phyloP scores from a whole-genome alignment of 2,113 vertebrate genomes.

The Empidonax alnorum region DNA sequence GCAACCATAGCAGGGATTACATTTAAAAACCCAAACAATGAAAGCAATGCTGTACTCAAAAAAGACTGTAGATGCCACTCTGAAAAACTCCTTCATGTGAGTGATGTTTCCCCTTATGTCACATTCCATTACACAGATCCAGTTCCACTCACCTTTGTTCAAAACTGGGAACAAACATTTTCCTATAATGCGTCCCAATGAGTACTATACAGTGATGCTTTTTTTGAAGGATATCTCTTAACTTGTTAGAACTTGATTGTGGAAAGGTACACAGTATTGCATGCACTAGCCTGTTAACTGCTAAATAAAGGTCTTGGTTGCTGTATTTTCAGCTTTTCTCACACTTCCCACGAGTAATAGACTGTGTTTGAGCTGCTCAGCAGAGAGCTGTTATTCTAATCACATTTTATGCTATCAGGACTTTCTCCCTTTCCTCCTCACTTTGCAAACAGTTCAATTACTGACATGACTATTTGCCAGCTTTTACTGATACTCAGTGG shows the following conservation, averaged over 20 bases:
- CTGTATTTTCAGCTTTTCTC: constrained; percentile 4
- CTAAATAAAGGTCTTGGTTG: constrained; percentile 22
- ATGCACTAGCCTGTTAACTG: not conserved
- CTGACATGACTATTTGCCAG: not conserved
- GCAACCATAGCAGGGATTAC: not conserved
- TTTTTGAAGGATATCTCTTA: constrained; percentile 7
- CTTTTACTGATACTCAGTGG: not conserved
- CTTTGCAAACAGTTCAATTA: not conserved
- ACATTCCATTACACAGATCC: not conserved
- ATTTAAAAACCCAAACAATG: not conserved
- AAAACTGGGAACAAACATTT: not conserved
- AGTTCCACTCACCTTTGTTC: not conserved
- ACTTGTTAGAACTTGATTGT: constrained; percentile 25
- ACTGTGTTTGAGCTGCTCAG: not conserved
- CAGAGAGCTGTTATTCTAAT: not conserved
- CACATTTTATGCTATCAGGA: not conserved
- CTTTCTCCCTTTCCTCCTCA: not conserved
- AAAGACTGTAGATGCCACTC: not conserved
- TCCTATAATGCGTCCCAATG: not conserved
- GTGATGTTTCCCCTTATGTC: not conserved
- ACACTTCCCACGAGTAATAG: not conserved
- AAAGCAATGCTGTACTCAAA: not conserved
- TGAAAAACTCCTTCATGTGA: not conserved
- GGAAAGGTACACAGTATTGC: not conserved
- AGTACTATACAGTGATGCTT: not conserved